Evolutionary conservation across 2,888 invertebrate species (phyloP).

Genomic region (Drosophila limbata): DNA sequence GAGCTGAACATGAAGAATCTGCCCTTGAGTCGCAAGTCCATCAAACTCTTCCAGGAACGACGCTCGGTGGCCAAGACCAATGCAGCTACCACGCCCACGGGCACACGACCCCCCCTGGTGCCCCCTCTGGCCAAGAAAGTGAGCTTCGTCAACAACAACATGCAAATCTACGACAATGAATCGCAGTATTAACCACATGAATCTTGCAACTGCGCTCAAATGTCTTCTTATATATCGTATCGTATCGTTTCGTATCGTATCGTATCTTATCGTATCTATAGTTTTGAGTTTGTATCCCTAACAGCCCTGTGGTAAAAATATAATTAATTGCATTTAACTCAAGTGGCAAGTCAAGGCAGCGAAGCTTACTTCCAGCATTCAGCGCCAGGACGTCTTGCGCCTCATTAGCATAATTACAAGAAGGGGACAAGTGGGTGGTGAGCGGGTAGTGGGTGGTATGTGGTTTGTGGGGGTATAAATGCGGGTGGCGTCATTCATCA

Average conservation of each 20-base stretch:
- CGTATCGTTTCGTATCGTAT: not conserved
- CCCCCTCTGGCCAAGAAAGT: constrained; percentile 43
- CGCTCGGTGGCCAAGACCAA: constrained; percentile 75
- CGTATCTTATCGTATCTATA: not conserved
- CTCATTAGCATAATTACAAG: constrained; percentile 79
- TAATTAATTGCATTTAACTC: constrained; percentile 75
- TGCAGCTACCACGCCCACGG: constrained; percentile 56
- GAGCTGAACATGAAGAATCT: constrained; percentile 82
- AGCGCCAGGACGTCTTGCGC: constrained; percentile 48
- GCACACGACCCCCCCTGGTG: constrained; percentile 46
- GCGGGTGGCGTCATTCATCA: constrained; percentile 64
- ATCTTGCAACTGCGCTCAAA: not conserved
- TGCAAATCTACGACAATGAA: constrained; percentile 72
- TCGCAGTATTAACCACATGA: constrained; percentile 15
- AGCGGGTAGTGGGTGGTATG: not conserved
- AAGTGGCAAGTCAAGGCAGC: constrained; percentile 54
- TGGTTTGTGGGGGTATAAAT: not conserved
- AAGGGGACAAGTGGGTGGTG: constrained; percentile 11
- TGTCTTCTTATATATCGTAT: not conserved
- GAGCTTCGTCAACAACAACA: constrained; percentile 58
- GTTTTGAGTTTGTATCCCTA: constrained; percentile 18
- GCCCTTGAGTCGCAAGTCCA: constrained; percentile 83
- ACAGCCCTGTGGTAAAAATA: constrained; percentile 59
- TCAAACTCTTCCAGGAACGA: constrained; percentile 80
- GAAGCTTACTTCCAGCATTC: constrained; percentile 61